A percentile compares a stretch with the other conserved stretches of the same genome.
phyloP scores from a whole-genome alignment of 2,888 invertebrate genomes.

The Antitype chi region DNA sequence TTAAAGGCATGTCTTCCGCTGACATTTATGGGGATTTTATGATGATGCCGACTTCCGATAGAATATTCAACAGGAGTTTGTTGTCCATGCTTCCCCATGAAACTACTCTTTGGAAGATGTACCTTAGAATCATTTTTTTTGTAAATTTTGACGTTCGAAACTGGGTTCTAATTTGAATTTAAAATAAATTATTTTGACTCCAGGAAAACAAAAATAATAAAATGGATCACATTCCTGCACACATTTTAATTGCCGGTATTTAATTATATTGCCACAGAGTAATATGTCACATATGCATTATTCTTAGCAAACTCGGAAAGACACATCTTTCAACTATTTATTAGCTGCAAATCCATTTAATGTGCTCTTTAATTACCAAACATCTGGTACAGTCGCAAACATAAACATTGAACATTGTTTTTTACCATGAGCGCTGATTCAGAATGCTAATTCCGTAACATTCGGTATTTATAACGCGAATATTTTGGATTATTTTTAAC shows the following conservation, averaged over 20 bases:
- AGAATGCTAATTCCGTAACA: conserved; percentile 57
- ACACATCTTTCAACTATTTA: conserved; percentile 44
- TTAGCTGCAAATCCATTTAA: conserved; percentile 42
- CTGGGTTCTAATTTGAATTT: too few relatives aligned
- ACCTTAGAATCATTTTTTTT: too few relatives aligned
- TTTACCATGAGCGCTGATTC: conserved; percentile 54
- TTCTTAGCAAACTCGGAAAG: conserved; percentile 1
- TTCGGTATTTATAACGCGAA: conserved; percentile 54
- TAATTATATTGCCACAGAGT: not conserved
- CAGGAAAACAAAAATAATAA: conserved; percentile 20
- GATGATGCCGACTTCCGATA: conserved; percentile 49
- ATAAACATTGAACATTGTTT: conserved; percentile 55
- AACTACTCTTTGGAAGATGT: too few relatives aligned
- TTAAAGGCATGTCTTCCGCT: conserved; percentile 33
- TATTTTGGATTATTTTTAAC: conserved; percentile 65
- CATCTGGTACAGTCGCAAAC: conserved; percentile 49
- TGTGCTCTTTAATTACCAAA: conserved; percentile 31
- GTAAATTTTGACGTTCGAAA: too few relatives aligned
- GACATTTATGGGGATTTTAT: conserved; percentile 51
- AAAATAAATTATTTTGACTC: too few relatives aligned
- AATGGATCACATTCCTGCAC: conserved; percentile 3
- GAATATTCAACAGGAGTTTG: not conserved
- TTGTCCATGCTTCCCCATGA: too few relatives aligned
- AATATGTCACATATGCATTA: too few relatives aligned
- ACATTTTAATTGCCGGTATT: not conserved